Conservation (phyloP, 1,140 invertebrate species). For the Leptopilina boulardi region DNA sequence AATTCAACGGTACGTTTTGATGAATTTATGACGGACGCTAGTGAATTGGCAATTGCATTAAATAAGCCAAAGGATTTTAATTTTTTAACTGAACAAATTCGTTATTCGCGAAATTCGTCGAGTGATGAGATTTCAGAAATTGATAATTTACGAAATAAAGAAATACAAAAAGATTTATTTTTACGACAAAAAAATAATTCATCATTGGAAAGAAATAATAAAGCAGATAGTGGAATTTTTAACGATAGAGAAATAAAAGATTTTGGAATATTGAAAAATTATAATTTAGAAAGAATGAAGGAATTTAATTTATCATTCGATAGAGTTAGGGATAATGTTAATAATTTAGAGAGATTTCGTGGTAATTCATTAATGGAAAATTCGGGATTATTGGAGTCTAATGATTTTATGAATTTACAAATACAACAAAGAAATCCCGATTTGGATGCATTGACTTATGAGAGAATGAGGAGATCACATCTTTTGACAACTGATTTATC, state of each 20-base stretch:
- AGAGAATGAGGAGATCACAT: conserved; percentile 67
- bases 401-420: conserved; percentile 63
- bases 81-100: conserved; percentile 9
- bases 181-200: conserved; percentile 38
- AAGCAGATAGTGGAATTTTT: conserved; percentile 41
- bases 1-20: conserved; percentile 46
- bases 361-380: conserved; percentile 54
- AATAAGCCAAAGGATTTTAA: conserved; percentile 62
- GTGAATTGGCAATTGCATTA: conserved; percentile 53
- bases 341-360: conserved; percentile 46
- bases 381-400: conserved; percentile 56
- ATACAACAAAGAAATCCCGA: conserved; percentile 63
- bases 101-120: neutral
- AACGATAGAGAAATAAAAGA: conserved; percentile 47
- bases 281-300: conserved; percentile 45
- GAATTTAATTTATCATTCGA: conserved; percentile 38
- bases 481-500: conserved; percentile 62
- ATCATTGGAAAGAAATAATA: conserved; percentile 38
- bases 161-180: conserved; percentile 43
- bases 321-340: conserved; percentile 34
- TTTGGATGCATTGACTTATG: conserved; percentile 66
- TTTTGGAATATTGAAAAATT: conserved; percentile 41
- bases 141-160: conserved; percentile 43
- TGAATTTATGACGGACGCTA: conserved; percentile 47
- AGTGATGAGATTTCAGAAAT: neutral